These are phyloP conservation scores for Antidorcas marsupialis DNA, from an alignment of 2,113 vertebrate species.

Conservation along the genomic window DNA sequence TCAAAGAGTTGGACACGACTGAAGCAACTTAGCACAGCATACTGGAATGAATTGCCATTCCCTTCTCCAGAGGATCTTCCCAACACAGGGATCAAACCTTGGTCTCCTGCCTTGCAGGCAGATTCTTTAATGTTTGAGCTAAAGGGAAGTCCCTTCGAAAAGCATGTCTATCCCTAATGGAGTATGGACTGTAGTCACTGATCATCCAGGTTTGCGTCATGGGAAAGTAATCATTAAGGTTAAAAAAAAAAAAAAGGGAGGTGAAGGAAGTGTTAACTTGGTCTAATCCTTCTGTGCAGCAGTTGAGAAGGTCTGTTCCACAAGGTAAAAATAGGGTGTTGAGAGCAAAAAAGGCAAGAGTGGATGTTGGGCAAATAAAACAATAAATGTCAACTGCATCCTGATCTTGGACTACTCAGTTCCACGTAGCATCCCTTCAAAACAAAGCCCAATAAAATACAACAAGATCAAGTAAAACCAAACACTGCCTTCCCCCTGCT, in stretches of 20 bases:
- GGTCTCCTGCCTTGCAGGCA: background rate
- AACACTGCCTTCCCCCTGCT: background rate
- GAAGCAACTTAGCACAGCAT: background rate
- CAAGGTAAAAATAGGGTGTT: background rate
- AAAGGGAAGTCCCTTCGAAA: background rate
- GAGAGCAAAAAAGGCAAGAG: background rate
- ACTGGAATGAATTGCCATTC: background rate
- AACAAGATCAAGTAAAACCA: background rate
- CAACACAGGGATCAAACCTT: background rate
- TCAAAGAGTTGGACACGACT: background rate
- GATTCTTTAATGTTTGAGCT: background rate
- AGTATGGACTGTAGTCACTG: accelerated
- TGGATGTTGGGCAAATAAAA: background rate
- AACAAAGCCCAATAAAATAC: too few species aligned
- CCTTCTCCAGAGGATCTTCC: background rate
- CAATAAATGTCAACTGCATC: accelerated
- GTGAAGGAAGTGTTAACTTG: accelerated
- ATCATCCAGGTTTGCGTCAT: too few species aligned
- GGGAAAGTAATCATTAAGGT: too few species aligned
- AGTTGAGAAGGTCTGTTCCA: background rate
- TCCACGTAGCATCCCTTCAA: background rate
- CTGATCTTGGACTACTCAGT: accelerated
- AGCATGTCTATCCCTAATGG: accelerated
- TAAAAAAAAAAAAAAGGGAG: background rate
- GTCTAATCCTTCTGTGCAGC: background rate